Percentiles rank a stretch among this genome's conserved stretches.
Conservation (phyloP, 1,140 invertebrate species). For the Zaprionus ghesquierei region DNA sequence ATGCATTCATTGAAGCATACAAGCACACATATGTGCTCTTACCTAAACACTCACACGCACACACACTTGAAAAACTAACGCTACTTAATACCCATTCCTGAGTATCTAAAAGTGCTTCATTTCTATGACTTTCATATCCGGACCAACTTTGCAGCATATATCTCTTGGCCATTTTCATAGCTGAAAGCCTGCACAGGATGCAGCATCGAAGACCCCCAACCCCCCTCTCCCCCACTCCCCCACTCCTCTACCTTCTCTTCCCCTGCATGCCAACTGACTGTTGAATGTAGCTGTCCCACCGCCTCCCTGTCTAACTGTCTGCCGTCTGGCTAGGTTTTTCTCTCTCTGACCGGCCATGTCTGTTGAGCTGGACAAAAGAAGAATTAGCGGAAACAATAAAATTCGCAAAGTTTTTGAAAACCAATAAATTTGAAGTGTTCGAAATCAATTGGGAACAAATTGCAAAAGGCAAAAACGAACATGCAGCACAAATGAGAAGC, state of each 20-base stretch:
- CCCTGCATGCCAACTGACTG: conserved; percentile 11
- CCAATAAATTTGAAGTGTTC: conserved; percentile 79
- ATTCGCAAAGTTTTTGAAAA: conserved; percentile 74
- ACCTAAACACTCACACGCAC: background rate
- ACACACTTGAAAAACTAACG: background rate
- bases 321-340: conserved; percentile 1
- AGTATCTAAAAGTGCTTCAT: conserved; percentile 38
- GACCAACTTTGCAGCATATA: conserved; percentile 53
- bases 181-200: conserved; percentile 23
- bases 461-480: conserved; percentile 64
- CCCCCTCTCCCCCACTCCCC: background rate
- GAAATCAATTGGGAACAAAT: conserved; percentile 80
- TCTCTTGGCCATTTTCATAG: conserved; percentile 37
- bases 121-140: conserved; percentile 57
- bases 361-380: conserved; percentile 68
- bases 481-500: conserved; percentile 26
- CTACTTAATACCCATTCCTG: conserved; percentile 17
- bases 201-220: background rate
- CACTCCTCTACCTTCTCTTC: background rate
- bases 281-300: conserved; percentile 22
- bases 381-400: conserved; percentile 81
- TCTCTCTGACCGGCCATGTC: conserved; percentile 20
- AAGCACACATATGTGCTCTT: background rate
- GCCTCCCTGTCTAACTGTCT: background rate
- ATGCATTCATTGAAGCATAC: background rate